Evolutionary conservation across 2,113 vertebrate species (phyloP), one percentile per base, ranked within the genome.

Genomic region (Probosciger aterrimus): DNA sequence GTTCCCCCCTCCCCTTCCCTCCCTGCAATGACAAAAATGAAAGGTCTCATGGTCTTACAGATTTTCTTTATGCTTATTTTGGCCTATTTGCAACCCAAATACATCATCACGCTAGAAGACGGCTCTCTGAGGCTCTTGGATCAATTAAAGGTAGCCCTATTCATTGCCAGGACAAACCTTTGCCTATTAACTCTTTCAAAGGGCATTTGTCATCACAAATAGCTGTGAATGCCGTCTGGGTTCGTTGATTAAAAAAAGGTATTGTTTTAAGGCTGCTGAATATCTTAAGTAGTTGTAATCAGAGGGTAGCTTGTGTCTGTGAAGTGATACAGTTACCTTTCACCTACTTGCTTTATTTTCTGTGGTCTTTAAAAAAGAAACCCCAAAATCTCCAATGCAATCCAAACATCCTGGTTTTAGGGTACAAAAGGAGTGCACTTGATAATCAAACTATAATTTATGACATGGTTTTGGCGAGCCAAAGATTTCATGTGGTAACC

Each of bases 151-250:
- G 95, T 97, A 96, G 92, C 89, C 89, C 90, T 88, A 82, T 93
- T 96, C 88, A 81, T 64, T 86, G 96, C 95, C 89, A 92, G 67
- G 80, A 85, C 92, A 93, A 96, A 96, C 94, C 96, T 97, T 97
- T 92, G 97, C 93, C 97, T 89, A 75, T 97, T 96, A 96, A 97
- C 95, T 94, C 97, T 96, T 97, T 97, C 93, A 96, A 94, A 98
- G 96, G 65, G 90, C 49, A 33, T 91, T 91, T 90, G 97, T 94
- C 41, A 90, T 95, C 28, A 7, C 86, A 70, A 86, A 96, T 90
- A 95, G 88, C 95, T 91, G 86, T 82, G 96, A 95, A 96, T 95
- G 91, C 95, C 0, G 86, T 81, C 95, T 97, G 96, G 90, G 86
- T 82, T 94, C 95, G 94, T 75, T 95, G 97, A 95, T 97, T 95